Base-by-base conservation (phyloP, 2,888 invertebrate genomes). In the Margaritifera margaritifera region DNA sequence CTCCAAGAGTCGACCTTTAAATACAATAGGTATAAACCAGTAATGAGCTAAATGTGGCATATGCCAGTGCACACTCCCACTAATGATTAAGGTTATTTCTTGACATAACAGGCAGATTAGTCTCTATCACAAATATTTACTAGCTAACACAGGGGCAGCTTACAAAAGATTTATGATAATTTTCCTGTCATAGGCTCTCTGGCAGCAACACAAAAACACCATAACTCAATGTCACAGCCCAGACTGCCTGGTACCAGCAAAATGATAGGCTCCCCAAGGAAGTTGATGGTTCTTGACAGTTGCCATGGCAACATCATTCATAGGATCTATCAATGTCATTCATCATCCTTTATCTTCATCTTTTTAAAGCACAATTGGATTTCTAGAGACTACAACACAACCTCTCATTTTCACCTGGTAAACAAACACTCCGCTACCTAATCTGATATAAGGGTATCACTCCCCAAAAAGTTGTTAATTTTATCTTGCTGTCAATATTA, bases 291-390 rank as follows among this genome's bases (percentile, higher is more conserved):
- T 75, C 74, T 76, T 79, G 82, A 82, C 83, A 81, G 85, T 84
- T 83, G 76, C 81, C 80, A 83, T 84, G 81, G 79, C 71, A 74
- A 83, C 83, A 78, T 77, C 78, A 80, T 76, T 80, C 78, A 75
- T 71, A 72, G 74, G 75, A 80, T 72, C 84, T 80, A 83, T 83
- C 83, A 82, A 74, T 82, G 82, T 82, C 83, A 78, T 83, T 81
- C 79, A 80, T 75, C 75, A 75, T 80, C 75, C 75, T 78, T 78
- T 71, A 59, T 27, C 24, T n/a, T 42, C 42, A 42, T 42, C 42
- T 42, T 42, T 42, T 42, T 56, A 42, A n/a, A 42, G 42, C 42
- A 42, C 42, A 42, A 42, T 42, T 42, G 42, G 42, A 42, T 42
- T 42, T 42, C 42, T 42, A 42, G 42, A 42, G 42, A 42, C 42